phyloP scores from a whole-genome alignment of 2,888 invertebrate species.

The Nemurella pictetii region DNA sequence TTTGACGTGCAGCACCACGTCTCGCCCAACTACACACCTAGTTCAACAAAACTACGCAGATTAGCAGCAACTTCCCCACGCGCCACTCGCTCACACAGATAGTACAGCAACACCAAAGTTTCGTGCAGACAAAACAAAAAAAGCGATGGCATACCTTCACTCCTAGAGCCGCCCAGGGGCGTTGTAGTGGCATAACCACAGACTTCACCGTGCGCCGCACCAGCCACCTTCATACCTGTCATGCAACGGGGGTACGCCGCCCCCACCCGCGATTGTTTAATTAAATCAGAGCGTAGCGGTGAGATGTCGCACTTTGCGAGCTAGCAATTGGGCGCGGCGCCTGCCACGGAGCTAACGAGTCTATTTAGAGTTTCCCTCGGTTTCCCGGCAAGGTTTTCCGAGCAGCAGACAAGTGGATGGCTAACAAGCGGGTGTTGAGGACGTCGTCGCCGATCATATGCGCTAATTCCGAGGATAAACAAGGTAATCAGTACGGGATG shows the following conservation, averaged over 20 bases:
- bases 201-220: neutral
- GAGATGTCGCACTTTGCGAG: neutral
- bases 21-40: neutral
- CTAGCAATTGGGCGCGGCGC: neutral
- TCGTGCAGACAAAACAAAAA: neutral
- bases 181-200: neutral
- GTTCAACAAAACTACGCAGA: neutral
- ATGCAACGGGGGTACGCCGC: no score
- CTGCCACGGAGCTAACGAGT: neutral
- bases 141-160: neutral
- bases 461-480: neutral
- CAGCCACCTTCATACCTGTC: neutral
- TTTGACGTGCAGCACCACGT: neutral
- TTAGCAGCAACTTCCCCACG: neutral
- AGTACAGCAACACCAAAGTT: neutral
- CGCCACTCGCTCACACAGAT: no score
- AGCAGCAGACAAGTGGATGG: no score
- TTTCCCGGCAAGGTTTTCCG: no score
- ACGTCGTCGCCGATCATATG: neutral
- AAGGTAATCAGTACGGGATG: neutral
- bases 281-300: neutral
- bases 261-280: neutral
- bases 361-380: no score
- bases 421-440: neutral
- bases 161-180: neutral